Evolutionary conservation across 2,888 invertebrate species (phyloP).

Genomic region (Trichogramma dendrolimi): DNA sequence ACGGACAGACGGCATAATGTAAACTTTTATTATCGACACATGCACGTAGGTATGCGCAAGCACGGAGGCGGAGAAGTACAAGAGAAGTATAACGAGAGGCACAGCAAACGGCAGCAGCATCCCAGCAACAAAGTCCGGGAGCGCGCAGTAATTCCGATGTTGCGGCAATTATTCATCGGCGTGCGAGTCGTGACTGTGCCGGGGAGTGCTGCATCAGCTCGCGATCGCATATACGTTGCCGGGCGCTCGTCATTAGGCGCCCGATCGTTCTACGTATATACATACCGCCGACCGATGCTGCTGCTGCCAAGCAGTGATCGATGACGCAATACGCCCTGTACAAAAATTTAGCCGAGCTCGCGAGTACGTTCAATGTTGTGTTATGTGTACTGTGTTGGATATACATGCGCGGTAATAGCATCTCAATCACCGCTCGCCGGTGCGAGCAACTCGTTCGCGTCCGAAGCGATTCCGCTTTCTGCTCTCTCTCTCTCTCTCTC

Average conservation of each 20-base stretch:
- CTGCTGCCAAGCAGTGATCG: no score
- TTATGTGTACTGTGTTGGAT: no score
- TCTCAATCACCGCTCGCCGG: constrained; percentile 12
- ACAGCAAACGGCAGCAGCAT: neutral
- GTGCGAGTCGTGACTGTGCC: constrained; percentile 27
- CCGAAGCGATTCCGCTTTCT: neutral
- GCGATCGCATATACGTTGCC: constrained; percentile 10
- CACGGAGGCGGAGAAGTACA: neutral
- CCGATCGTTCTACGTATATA: no score
- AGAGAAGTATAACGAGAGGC: neutral
- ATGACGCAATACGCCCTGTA: no score
- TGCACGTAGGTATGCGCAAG: neutral
- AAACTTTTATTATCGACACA: neutral
- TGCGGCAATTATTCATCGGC: constrained; percentile 38
- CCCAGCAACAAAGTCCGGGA: neutral
- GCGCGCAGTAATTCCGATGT: constrained; percentile 29
- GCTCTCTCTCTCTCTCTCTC: constrained; percentile 1
- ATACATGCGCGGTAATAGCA: constrained; percentile 5
- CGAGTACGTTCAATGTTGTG: no score
- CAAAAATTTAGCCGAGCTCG: no score
- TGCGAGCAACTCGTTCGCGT: neutral
- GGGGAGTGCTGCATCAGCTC: constrained; percentile 20
- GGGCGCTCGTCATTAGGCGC: no score
- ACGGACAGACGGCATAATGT: neutral
- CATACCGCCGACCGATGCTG: no score